Percentiles rank a stretch among this genome's conserved stretches.
phyloP scores from a whole-genome alignment of 2,888 invertebrate species.

The Abrostola tripartita region DNA sequence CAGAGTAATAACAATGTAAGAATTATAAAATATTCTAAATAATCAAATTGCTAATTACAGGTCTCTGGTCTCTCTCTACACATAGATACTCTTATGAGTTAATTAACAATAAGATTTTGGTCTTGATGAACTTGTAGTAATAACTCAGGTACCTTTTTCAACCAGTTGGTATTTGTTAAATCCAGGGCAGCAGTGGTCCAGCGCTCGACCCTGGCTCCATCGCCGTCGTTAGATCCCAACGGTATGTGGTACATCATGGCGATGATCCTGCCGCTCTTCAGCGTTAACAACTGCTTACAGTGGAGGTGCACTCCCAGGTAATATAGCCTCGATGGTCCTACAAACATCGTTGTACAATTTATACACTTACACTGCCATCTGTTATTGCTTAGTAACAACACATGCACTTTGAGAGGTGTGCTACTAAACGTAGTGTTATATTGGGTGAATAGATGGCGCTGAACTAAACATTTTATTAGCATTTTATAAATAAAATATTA shows the following conservation, averaged over 20 bases:
- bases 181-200: conserved; percentile 60
- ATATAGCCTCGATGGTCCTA: background rate
- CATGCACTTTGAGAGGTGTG: background rate
- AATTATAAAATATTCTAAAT: no score
- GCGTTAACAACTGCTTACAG: conserved; percentile 45
- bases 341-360: no score
- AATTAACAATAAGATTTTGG: no score
- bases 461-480: background rate
- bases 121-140: no score
- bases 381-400: conserved; percentile 8
- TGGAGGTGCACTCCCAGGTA: conserved; percentile 75
- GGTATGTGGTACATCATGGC: conserved; percentile 73
- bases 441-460: conserved; percentile 37
- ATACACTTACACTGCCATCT: conserved; percentile 49
- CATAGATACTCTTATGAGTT: no score
- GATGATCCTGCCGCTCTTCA: conserved; percentile 71
- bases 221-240: conserved; percentile 46
- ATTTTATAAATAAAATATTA: background rate
- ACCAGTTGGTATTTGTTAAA: background rate
- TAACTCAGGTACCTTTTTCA: no score
- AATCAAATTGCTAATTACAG: no score
- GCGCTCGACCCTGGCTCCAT: conserved; percentile 55
- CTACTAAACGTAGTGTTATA: no score
- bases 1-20: no score
- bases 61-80: no score